Evolutionary conservation across 1,140 invertebrate genomes (phyloP).

Genomic region (Microvelia longipes): DNA sequence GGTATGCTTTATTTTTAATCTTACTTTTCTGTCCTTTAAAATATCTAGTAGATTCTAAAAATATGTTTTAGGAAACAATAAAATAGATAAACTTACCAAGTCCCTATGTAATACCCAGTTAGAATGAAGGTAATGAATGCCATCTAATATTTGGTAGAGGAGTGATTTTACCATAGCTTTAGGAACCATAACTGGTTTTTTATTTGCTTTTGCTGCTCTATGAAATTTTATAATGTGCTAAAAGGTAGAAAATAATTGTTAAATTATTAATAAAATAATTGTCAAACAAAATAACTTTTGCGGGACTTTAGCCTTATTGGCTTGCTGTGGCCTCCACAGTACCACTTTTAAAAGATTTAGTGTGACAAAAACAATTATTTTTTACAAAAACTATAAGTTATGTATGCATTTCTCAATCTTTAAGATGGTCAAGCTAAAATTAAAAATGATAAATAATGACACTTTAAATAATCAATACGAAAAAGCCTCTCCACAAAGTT

Average conservation of each 20-base stretch:
- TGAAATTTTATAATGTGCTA: constrained; percentile 99
- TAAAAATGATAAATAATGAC: too few relatives aligned
- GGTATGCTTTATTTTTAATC: too few relatives aligned
- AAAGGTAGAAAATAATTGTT: constrained; percentile 20
- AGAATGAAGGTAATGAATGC: constrained; percentile 97
- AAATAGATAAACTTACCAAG: constrained; percentile 43
- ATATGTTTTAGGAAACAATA: too few relatives aligned
- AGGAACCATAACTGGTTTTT: constrained; percentile 90
- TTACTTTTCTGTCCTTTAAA: too few relatives aligned
- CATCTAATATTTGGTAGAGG: constrained; percentile 96
- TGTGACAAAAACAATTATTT: not conserved
- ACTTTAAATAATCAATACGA: too few relatives aligned
- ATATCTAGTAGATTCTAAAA: too few relatives aligned
- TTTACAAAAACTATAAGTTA: too few relatives aligned
- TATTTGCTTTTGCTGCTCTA: constrained; percentile 92
- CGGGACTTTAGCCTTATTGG: not conserved
- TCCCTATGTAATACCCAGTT: constrained; percentile 99
- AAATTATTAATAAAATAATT: not conserved
- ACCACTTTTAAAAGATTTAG: constrained; percentile 4
- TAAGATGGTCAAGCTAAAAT: too few relatives aligned
- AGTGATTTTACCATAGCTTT: constrained; percentile 97
- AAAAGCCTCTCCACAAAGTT: too few relatives aligned
- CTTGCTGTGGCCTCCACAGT: not conserved
- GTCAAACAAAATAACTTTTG: not conserved
- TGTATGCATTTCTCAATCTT: too few relatives aligned